A percentile compares a stretch with the other conserved stretches of the same genome.
Evolutionary conservation across 2,797 vertebrate species (phyloP).

Genomic region (Epinephelus coioides): DNA sequence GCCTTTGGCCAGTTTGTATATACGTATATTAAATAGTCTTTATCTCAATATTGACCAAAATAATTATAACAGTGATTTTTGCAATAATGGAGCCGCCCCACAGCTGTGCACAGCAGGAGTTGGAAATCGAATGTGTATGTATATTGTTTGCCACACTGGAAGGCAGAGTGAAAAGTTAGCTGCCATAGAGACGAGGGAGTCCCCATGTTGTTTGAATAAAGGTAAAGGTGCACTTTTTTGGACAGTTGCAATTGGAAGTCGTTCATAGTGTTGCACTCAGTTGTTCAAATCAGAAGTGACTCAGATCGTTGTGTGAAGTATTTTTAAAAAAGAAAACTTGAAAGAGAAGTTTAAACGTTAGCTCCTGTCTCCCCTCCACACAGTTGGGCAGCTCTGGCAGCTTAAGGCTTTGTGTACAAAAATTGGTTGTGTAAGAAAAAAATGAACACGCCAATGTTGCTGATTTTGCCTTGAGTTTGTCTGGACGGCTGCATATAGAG

Average conservation of each 20-base stretch:
- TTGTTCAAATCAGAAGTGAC: background rate
- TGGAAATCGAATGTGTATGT: background rate
- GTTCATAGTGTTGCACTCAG: background rate
- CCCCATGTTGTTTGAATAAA: background rate
- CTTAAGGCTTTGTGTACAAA: background rate
- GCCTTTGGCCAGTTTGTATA: too few species aligned
- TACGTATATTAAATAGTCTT: too few species aligned
- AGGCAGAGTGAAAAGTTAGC: background rate
- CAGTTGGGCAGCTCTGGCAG: background rate
- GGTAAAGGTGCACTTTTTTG: background rate
- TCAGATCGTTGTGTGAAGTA: background rate
- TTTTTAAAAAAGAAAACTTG: background rate
- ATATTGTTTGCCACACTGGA: too few species aligned
- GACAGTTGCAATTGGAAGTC: background rate
- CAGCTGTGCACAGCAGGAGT: background rate
- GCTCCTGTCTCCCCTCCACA: background rate
- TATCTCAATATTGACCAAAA: too few species aligned
- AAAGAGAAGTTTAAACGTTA: background rate
- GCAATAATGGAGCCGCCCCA: too few species aligned
- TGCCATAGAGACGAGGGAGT: too few species aligned
- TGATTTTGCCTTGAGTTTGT: background rate
- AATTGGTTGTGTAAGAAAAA: background rate
- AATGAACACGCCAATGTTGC: background rate
- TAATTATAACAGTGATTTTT: too few species aligned
- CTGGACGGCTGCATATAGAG: background rate